phyloP scores from a whole-genome alignment of 2,797 vertebrate genomes.

The Acipenser transmontanus region DNA sequence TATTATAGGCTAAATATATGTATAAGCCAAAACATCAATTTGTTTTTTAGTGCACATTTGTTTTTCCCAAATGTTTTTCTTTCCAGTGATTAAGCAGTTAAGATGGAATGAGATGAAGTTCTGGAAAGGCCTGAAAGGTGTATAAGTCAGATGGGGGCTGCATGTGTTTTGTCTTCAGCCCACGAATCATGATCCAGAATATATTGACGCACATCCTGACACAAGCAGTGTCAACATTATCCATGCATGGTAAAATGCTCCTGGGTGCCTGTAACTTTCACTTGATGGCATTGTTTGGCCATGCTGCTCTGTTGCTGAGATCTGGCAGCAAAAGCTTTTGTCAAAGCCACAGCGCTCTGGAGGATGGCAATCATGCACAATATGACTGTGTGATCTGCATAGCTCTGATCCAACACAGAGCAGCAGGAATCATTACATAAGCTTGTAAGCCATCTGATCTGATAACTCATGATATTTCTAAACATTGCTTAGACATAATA shows the following conservation, averaged over 20 bases:
- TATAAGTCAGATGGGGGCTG: neutral
- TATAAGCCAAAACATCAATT: too few species aligned
- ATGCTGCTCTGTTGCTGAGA: constrained; percentile 8
- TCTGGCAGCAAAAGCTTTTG: constrained; percentile 8
- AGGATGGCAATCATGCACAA: neutral
- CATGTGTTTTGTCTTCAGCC: constrained; percentile 10
- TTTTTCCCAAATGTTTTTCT: neutral
- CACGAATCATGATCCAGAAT: constrained; percentile 22
- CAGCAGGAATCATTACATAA: neutral
- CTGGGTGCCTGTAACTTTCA: constrained; percentile 21
- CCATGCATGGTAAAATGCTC: constrained; percentile 25
- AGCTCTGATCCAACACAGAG: constrained; percentile 1
- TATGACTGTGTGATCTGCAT: neutral
- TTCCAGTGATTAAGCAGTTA: neutral
- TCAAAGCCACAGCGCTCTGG: neutral
- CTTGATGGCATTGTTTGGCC: constrained; percentile 9
- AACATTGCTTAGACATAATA: neutral
- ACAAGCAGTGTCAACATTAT: constrained; percentile 34
- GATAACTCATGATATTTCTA: neutral
- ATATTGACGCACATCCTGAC: constrained; percentile 35
- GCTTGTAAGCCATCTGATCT: neutral
- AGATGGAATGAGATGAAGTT: neutral
- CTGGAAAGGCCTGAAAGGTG: neutral
- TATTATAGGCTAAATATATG: too few species aligned
- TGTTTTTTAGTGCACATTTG: too few species aligned